Conservation (phyloP, 2,113 vertebrate species). For the Hippocampus mohnikei region DNA sequence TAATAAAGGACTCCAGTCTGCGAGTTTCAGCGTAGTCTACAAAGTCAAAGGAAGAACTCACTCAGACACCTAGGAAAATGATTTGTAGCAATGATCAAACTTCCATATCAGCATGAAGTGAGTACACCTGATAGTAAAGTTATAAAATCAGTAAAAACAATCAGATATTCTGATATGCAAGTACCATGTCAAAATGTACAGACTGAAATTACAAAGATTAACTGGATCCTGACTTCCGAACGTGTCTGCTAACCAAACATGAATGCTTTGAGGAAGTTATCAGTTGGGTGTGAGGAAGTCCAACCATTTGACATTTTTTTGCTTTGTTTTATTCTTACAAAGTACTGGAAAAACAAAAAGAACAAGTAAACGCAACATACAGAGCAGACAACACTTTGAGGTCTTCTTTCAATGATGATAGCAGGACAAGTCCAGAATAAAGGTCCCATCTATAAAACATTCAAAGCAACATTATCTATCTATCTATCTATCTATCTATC, state of each 20-base stretch:
- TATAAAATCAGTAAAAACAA: background rate
- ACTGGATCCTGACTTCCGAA: background rate
- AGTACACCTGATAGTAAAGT: background rate
- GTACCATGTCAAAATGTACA: background rate
- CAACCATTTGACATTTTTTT: background rate
- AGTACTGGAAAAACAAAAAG: too few relatives aligned
- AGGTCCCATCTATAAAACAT: too few relatives aligned
- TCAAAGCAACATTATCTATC: too few relatives aligned
- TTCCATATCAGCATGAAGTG: background rate
- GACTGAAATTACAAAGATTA: background rate
- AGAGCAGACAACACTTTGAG: too few relatives aligned
- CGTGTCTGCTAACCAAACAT: background rate
- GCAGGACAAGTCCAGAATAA: too few relatives aligned
- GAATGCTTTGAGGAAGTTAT: constrained; percentile 4
- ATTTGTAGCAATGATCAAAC: background rate
- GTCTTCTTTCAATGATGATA: too few relatives aligned
- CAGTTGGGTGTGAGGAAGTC: background rate
- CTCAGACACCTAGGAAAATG: constrained; percentile 1
- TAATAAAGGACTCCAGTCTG: background rate
- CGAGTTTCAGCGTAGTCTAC: background rate
- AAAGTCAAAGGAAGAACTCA: constrained; percentile 11
- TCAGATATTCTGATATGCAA: background rate
- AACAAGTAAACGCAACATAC: too few relatives aligned
- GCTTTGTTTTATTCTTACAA: too few relatives aligned
- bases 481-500: too few relatives aligned